These are phyloP conservation scores for Chromoteleia sp. DNA, from an alignment of 2,888 invertebrate species.

Conservation along the genomic window DNA sequence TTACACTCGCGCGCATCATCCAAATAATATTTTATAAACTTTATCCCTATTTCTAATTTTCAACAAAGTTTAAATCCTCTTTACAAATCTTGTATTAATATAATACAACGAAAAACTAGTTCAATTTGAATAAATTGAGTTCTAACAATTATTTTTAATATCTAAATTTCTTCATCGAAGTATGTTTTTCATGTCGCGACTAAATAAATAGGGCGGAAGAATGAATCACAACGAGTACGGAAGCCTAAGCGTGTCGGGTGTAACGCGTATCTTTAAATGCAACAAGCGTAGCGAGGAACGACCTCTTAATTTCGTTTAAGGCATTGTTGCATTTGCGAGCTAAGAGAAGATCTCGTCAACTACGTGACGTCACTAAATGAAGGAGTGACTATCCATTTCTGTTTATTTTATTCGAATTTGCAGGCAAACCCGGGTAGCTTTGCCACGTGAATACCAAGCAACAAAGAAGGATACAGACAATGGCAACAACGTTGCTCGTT, in stretches of 20 bases:
- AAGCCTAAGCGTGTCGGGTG: constrained; percentile 8
- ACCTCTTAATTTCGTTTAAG: constrained; percentile 63
- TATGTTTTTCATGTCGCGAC: neutral
- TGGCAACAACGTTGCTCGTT: constrained; percentile 60
- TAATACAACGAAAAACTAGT: no score
- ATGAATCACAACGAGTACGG: neutral
- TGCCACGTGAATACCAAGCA: constrained; percentile 63
- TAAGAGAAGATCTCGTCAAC: constrained; percentile 64
- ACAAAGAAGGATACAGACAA: constrained; percentile 63
- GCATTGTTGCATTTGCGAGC: constrained; percentile 56
- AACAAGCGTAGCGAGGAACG: constrained; percentile 49
- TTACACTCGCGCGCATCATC: no score
- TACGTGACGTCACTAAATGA: constrained; percentile 70
- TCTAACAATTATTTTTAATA: neutral
- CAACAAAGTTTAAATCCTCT: no score
- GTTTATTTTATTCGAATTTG: constrained; percentile 68
- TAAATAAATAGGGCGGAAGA: constrained; percentile 13
- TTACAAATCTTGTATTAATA: no score
- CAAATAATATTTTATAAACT: no score
- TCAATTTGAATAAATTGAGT: no score
- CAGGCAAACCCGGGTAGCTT: constrained; percentile 59
- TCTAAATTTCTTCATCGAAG: neutral
- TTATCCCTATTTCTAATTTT: no score
- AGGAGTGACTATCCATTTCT: constrained; percentile 68
- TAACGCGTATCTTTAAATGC: constrained; percentile 42